A percentile compares a stretch with the other conserved stretches of the same genome.
Conservation (phyloP, 2,797 vertebrate genomes). For the Notolepis coatsorum region DNA sequence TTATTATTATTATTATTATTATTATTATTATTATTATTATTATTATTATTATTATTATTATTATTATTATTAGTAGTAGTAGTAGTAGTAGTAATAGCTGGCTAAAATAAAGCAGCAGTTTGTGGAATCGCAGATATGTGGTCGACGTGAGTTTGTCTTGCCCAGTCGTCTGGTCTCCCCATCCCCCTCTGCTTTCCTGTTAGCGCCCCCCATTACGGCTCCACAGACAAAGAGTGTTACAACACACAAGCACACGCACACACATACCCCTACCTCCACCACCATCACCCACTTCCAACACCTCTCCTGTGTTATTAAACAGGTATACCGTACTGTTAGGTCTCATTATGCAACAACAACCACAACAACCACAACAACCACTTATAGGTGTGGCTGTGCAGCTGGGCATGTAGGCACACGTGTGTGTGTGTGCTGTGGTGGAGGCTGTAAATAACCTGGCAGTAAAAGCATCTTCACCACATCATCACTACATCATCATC, state of each 20-base stretch:
- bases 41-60: too few species aligned
- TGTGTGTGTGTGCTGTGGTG: constrained; percentile 33
- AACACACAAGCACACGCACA: constrained; percentile 18
- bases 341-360: constrained; percentile 18
- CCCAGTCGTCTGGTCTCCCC: too few species aligned
- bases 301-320: background rate
- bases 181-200: too few species aligned
- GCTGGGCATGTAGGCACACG: constrained; percentile 23
- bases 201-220: background rate
- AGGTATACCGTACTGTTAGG: too few species aligned
- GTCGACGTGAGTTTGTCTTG: too few species aligned
- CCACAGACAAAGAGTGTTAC: background rate
- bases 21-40: too few species aligned
- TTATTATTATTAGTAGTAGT: too few species aligned
- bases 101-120: too few species aligned
- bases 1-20: too few species aligned
- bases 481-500: constrained; percentile 11
- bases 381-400: background rate
- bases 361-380: too few species aligned
- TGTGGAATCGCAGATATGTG: too few species aligned
- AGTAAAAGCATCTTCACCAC: constrained; percentile 51
- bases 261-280: background rate
- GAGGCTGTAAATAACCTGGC: constrained; percentile 40
- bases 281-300: background rate
- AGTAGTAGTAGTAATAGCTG: too few species aligned